Base-by-base conservation (phyloP, 2,797 vertebrate genomes). In the Enteromius viviparus region DNA sequence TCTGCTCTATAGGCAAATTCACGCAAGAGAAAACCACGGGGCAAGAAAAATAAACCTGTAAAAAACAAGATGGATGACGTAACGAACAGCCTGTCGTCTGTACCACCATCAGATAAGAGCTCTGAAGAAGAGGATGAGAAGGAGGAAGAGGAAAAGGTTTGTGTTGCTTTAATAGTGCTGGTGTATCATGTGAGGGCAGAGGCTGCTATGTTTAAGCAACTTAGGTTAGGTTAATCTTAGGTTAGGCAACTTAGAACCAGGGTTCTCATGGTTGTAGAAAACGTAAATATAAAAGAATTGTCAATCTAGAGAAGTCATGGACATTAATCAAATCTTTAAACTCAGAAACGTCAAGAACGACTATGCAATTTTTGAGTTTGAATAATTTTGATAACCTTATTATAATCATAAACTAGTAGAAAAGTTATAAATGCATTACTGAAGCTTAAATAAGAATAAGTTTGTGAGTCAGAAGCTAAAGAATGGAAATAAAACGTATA, bases 51-150 rank as follows among this genome's bases (percentile, higher is more conserved):
- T 91, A 99, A 97, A 93, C 88, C 91, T 76, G 89, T 92, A 85
- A 99, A 98, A 87, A 92, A 94, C 19, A 98, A 97, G 92, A 87
- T 95, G 0, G 97, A 97, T 19, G 97, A 97, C 74, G 94, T 96
- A 89, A 89, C 93, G 58, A 99, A 97, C 94, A 98, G 96, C 85
- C 95, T 97, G 58, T 97, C 97, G 49, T 98, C 98, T 17, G 94
- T 94, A 7, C 92, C 94, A 1, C 94, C 93, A 0, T 98, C 97
- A 1, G 98, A 98, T 88, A 98, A 97, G 89, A 96, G 96, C 82
- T 97, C 97, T 4, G 98, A 98, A 7, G 96, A 97, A 0, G 96
- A 97, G 0, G 95, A 97, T 14, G 90, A 93, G 3, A 95, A 96
- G 17, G 81, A 87, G 26, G 86, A 88, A 69, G 92, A 93, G 26